Base-by-base conservation (phyloP, 2,113 vertebrate species). In the Camelus bactrianus region DNA sequence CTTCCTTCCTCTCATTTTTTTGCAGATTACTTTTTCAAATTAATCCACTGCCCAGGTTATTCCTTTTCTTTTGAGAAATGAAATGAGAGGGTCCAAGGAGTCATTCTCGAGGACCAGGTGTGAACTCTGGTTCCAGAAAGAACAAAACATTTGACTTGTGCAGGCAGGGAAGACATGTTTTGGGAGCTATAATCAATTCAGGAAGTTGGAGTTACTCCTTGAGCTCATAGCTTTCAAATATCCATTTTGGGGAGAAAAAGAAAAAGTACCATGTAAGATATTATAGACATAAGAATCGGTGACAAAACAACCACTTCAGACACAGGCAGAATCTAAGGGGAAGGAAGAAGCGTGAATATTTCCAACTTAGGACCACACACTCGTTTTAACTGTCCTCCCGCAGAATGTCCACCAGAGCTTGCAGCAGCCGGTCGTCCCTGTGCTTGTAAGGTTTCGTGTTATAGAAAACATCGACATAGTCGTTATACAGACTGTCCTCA, bases 401-500 rank as follows among this genome's bases (percentile, higher is more conserved):
- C 38, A 99, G 96, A 97, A 99, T 99, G 97, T 99, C 98, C 73
- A 99, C 98, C 92, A 99, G 98, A 0, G 99, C 99, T 97, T 99
- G 99, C 85, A 99, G 98, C 98, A 99, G 98, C 96, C 99, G 98
- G 96, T 99, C 99, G 94, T 99, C 99, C 98, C 99, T 98, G 98
- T 99, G 99, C 97, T 99, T 99, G 96, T 99, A 99, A 1, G 99
- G 98, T 98, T 99, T 99, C 85, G 97, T 98, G 91, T 98, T 99
- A 97, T 99, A 99, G 98, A 99, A 99, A 96, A 98, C 99, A 48
- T 99, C 99, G 6, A 99, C 98, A 46, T 99, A 99, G 98, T 99
- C 99, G 82, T 98, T 99, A 96, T 99, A 99, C 76, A 99, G 98
- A 88, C 96, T 99, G 97, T 99, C 99, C 85, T 99, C 99, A 0